Base-by-base conservation (phyloP, 2,888 invertebrate genomes). In the Spodoptera exigua region DNA sequence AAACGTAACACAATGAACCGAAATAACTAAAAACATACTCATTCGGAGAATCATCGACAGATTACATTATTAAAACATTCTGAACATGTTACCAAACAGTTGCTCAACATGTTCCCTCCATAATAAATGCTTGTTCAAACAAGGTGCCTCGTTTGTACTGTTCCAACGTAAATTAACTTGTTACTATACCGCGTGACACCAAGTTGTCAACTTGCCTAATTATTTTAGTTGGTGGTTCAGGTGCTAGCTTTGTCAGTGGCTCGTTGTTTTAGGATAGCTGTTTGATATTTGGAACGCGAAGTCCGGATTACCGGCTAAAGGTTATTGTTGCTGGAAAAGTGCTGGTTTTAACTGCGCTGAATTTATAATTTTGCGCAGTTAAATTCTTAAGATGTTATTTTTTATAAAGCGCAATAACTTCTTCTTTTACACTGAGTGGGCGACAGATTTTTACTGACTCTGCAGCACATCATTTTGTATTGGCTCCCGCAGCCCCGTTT, bases 121-220 rank as follows among this genome's bases (percentile, higher is more conserved):
- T 67, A 61, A 76, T 76, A 76, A 70, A 68, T 68, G 54, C 52
- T 41, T 63, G 63, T 59, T 65, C 78, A 74, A 79, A 80, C 81
- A 78, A 68, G 72, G 70, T 65, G 71, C 58, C 53, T 71, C 76
- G 78, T 87, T 87, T 84, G 78, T 81, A 78, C 66, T 80, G 79
- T 55, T 55, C 61, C 55, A 52, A 82, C 83, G 80, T 80, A 84
- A 86, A 88, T 88, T 87, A 88, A 84, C 87, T 85, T 85, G 86
- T 86, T 84, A 70, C 49, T 36, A 52, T 53, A 43, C 56, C 54
- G 45, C 53, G 70, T 76, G 70, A 72, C 76, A 77, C 71, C 64
- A 71, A 81, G 67, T 79, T 83, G 83, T 83, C 83, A 82, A 84
- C 80, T 83, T 74, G 70, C 56, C 81, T 84, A 84, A 84, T 82